These are phyloP conservation scores for Amiota minor DNA, from an alignment of 2,888 invertebrate species.

Conservation along the genomic window DNA sequence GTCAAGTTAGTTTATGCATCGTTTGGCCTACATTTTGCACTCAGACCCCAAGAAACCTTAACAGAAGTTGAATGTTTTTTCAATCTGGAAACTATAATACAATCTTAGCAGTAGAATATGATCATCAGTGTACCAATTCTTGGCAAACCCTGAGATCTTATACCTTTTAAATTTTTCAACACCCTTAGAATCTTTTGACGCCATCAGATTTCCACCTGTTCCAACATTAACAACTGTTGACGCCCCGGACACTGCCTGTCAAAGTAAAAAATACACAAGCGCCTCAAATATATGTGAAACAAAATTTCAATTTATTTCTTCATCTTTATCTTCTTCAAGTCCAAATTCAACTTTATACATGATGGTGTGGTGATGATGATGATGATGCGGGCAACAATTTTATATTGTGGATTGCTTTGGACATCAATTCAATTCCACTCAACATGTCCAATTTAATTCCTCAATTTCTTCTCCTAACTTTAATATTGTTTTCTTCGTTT, in stretches of 20 bases:
- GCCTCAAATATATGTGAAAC: background rate
- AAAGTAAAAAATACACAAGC: constrained; percentile 7
- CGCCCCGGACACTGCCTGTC: background rate
- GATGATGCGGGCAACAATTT: constrained; percentile 60
- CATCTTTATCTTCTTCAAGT: background rate
- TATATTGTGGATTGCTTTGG: constrained; percentile 16
- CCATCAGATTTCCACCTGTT: constrained; percentile 7
- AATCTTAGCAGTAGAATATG: no score
- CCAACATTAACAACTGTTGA: background rate
- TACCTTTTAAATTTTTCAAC: background rate
- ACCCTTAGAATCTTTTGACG: background rate
- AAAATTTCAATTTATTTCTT: constrained; percentile 21
- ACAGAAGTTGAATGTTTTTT: background rate
- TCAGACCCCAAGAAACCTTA: no score
- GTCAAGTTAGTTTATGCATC: no score
- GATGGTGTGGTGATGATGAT: no score
- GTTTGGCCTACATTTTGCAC: no score
- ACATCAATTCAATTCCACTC: constrained; percentile 25
- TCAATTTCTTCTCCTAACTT: constrained; percentile 21
- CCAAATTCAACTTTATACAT: background rate
- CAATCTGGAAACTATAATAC: background rate
- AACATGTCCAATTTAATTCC: constrained; percentile 42
- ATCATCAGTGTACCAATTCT: background rate
- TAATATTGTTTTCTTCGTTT: constrained; percentile 25
- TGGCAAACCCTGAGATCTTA: background rate